These are phyloP conservation scores for Benitochromis conjunctus DNA, from an alignment of 2,113 vertebrate genomes.

Conservation along the genomic window DNA sequence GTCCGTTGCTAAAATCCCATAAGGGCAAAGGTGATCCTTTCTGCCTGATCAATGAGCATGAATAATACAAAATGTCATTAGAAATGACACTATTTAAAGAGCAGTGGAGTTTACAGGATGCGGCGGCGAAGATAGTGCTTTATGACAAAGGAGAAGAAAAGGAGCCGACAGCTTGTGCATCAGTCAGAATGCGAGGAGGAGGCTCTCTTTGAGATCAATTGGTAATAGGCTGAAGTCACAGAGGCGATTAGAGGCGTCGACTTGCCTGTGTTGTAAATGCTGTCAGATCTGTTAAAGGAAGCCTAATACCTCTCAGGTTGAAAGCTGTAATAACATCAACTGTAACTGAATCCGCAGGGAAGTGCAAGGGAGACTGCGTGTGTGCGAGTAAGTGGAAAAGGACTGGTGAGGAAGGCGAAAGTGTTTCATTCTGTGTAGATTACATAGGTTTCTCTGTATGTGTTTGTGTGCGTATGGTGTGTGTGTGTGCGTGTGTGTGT, in stretches of 20 bases:
- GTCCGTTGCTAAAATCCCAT: conserved; percentile 9
- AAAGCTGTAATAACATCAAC: conserved; percentile 77
- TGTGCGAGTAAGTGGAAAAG: conserved; percentile 30
- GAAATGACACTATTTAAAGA: conserved; percentile 15
- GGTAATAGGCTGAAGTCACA: conserved; percentile 72
- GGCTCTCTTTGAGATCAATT: conserved; percentile 68
- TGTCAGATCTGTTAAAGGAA: conserved; percentile 76
- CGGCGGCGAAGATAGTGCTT: conserved; percentile 22
- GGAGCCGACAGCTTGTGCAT: conserved; percentile 38
- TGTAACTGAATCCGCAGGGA: conserved; percentile 69
- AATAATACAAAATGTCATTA: conserved; percentile 10
- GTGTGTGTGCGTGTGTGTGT: conserved; percentile 38
- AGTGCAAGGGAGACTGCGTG: conserved; percentile 58
- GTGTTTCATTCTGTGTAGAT: conserved; percentile 46
- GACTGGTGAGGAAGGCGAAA: conserved; percentile 36
- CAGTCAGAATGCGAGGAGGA: conserved; percentile 48
- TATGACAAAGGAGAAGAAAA: conserved; percentile 53
- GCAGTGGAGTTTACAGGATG: conserved; percentile 11
- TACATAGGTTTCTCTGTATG: conserved; percentile 20
- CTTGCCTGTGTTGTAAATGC: conserved; percentile 72
- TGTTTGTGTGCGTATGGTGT: background rate
- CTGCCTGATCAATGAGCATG: conserved; percentile 5
- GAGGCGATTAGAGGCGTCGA: conserved; percentile 69
- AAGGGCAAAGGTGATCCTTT: conserved; percentile 22
- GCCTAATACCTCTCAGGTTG: conserved; percentile 77